Conservation (phyloP, 2,113 vertebrate species). For the Antechinus stuartii region DNA sequence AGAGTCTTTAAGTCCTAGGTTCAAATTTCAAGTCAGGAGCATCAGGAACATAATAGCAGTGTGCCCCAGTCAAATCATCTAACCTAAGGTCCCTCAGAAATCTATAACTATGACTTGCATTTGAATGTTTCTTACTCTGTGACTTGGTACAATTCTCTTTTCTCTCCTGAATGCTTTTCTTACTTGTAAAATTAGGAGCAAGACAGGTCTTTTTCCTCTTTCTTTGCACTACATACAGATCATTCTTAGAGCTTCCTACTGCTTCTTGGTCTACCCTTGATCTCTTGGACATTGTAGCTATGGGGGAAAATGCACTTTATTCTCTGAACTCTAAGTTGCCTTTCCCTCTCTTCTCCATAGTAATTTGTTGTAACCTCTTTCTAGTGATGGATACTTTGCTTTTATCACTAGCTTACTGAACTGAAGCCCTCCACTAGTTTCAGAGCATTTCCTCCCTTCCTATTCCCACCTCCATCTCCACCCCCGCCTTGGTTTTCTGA, state of each 20-base stretch:
- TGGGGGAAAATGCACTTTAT: constrained; percentile 1
- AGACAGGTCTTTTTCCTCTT: neutral
- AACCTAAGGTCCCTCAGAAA: neutral
- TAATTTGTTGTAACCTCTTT: constrained; percentile 35
- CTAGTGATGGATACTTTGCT: constrained; percentile 15
- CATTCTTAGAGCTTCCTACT: neutral
- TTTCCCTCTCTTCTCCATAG: neutral
- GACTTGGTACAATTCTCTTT: neutral
- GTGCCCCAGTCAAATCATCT: neutral
- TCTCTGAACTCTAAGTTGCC: constrained; percentile 33
- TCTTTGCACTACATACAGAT: neutral
- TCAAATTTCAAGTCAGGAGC: neutral
- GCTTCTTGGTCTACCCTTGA: neutral
- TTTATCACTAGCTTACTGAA: constrained; percentile 17
- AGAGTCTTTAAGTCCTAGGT: neutral
- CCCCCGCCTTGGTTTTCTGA: constrained; percentile 46
- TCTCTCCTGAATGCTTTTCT: neutral
- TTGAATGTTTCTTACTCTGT: neutral
- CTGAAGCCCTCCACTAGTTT: constrained; percentile 10
- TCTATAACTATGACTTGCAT: neutral
- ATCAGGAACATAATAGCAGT: neutral
- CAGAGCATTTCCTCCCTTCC: neutral
- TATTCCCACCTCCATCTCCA: neutral
- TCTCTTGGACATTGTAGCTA: neutral
- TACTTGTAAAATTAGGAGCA: neutral